Evolutionary conservation across 2,797 vertebrate genomes (phyloP).

Genomic region (Enteromius trimaculatus): DNA sequence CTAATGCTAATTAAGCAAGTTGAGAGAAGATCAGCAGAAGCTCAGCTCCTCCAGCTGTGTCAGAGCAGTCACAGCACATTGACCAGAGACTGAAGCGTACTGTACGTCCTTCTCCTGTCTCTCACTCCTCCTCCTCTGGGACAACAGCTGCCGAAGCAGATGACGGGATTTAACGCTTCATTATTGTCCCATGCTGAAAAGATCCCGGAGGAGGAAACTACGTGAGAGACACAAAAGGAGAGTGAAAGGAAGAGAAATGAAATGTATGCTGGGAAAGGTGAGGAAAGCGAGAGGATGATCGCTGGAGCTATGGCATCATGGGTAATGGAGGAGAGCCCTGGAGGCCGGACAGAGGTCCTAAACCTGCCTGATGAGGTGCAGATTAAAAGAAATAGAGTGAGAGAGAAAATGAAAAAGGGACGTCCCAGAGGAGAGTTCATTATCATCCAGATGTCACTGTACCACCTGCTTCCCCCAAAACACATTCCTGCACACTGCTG

Average conservation of each 20-base stretch:
- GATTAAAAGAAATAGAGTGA: constrained; percentile 53
- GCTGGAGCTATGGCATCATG: constrained; percentile 33
- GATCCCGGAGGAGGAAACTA: constrained; percentile 47
- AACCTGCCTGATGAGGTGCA: constrained; percentile 39
- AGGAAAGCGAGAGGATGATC: not conserved
- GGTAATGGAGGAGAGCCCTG: constrained; percentile 43
- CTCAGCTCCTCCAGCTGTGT: constrained; percentile 23
- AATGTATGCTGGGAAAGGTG: constrained; percentile 30
- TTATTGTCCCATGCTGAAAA: constrained; percentile 57
- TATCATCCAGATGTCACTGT: constrained; percentile 42
- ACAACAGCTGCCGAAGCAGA: constrained; percentile 59
- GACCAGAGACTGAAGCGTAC: constrained; percentile 36
- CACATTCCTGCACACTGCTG: not conserved
- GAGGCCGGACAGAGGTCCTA: constrained; percentile 31
- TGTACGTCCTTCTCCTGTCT: constrained; percentile 10
- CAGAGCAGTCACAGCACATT: constrained; percentile 54
- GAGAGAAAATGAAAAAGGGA: constrained; percentile 15
- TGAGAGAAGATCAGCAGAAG: constrained; percentile 9
- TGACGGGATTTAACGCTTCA: constrained; percentile 68
- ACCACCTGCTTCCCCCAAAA: constrained; percentile 27
- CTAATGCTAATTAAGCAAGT: constrained; percentile 14
- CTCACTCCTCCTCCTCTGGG: constrained; percentile 50
- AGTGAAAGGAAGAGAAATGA: constrained; percentile 24
- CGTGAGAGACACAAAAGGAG: constrained; percentile 14
- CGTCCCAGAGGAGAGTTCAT: constrained; percentile 51